Base-by-base conservation (phyloP, 2,797 vertebrate species). In the Neomorphus geoffroyi region DNA sequence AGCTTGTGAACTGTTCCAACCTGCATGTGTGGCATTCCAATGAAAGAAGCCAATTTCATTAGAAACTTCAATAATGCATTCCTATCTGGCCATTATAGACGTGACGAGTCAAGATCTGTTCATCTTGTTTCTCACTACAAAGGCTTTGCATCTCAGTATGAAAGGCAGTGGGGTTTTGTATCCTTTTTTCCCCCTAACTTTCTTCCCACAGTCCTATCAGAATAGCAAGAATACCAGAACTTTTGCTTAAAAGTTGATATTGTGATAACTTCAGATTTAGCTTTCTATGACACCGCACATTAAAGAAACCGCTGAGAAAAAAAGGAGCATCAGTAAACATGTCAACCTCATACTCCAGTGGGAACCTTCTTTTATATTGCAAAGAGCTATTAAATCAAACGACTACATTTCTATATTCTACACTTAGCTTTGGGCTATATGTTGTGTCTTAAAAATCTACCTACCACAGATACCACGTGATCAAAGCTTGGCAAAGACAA, bases 271-370 rank as follows among this genome's bases (percentile, higher is more conserved):
- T 48, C 45, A 90, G 51, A 79, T 84, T 80, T 72, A 79, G 32
- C 62, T 81, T 64, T 72, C 43, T 28, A 41, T 32, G 23, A 60
- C 41, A 88, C 3, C 15, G n/a, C 54, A 80, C 41, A 48, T 45
- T 28, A 86, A 90, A 84, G n/a, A 65, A 94, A 81, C 18, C 65
- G 27, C 22, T 88, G n/a, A 81, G 33, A 86, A 86, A 86, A 86
- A 92, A 92, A 65, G 16, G 26, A 35, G 18, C 6, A 54, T 45
- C 22, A 37, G 46, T 62, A 35, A 80, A 71, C 10, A 18, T 4
- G 27, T 10, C 75, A 80, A 56, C 27, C 53, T 70, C 66, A 69
- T 22, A 70, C 27, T 79, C 7, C 67, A 85, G 26, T n/a, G 46
- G 33, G 84, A 85, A 78, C 12, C 23, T 48, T 57, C 56, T 85